Evolutionary conservation across 2,888 invertebrate genomes (phyloP).

Genomic region (Hemithea aestivaria): DNA sequence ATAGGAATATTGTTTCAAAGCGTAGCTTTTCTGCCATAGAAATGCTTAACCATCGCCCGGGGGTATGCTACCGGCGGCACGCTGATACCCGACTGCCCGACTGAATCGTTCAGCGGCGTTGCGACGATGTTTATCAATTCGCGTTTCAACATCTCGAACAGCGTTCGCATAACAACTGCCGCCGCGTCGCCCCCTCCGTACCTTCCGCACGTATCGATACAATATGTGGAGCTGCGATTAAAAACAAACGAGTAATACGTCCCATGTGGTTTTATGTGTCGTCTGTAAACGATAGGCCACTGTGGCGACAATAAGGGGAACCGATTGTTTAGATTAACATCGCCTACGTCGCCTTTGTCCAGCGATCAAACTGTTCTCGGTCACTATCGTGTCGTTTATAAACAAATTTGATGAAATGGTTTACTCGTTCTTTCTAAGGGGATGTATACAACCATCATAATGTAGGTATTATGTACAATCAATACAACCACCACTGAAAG

Average conservation of each 20-base stretch:
- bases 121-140: conserved; percentile 49
- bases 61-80: conserved; percentile 37
- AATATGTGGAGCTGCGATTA: conserved; percentile 42
- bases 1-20: conserved; percentile 58
- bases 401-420: conserved; percentile 19
- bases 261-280: conserved; percentile 46
- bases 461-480: no score
- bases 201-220: conserved; percentile 42
- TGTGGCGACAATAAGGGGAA: conserved; percentile 30
- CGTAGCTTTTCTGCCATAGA: conserved; percentile 59
- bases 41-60: conserved; percentile 52
- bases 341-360: conserved; percentile 21
- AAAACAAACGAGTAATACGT: conserved; percentile 43
- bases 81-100: conserved; percentile 49
- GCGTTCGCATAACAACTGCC: conserved; percentile 53
- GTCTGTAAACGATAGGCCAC: conserved; percentile 34
- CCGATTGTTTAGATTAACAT: conserved; percentile 29
- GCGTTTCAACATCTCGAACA: conserved; percentile 46
- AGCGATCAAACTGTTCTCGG: conserved; percentile 24
- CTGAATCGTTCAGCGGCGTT: conserved; percentile 42
- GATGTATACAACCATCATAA: no score
- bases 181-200: conserved; percentile 42
- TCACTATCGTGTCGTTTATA: conserved; percentile 24
- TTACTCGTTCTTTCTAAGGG: no score
- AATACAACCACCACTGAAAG: no score